Conservation (phyloP, 2,888 invertebrate species). For the Vandiemenella viatica region DNA sequence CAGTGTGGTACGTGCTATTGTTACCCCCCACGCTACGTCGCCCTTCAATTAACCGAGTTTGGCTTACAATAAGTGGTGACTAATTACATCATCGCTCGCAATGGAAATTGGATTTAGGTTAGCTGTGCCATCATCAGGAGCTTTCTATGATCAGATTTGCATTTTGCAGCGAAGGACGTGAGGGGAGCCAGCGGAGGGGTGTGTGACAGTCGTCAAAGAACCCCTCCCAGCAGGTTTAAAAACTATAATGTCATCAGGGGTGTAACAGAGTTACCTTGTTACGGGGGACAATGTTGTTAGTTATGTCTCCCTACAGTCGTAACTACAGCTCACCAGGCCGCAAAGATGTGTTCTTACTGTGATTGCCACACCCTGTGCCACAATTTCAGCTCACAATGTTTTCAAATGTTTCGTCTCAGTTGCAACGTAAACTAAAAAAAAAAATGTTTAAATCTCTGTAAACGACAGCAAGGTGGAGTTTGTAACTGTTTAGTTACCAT, state of each 20-base stretch:
- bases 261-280: conserved; percentile 10
- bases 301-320: neutral
- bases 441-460: too few species aligned
- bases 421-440: too few species aligned
- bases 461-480: too few species aligned
- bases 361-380: neutral
- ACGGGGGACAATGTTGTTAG: conserved; percentile 3
- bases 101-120: conserved; percentile 32
- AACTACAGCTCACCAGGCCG: neutral
- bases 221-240: conserved; percentile 4
- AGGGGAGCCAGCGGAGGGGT: neutral
- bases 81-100: conserved; percentile 32
- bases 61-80: conserved; percentile 37
- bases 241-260: conserved; percentile 5
- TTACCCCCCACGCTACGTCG: conserved; percentile 4
- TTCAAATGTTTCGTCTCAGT: too few species aligned
- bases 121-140: conserved; percentile 10
- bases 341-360: neutral
- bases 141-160: conserved; percentile 17
- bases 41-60: conserved; percentile 33
- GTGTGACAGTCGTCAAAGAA: neutral
- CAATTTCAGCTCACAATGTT: too few species aligned
- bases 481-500: too few species aligned
- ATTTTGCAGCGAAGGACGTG: conserved; percentile 12
- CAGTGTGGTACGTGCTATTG: too few species aligned